Evolutionary conservation across 2,113 vertebrate species (phyloP).

Genomic region (Pelvicachromis taeniatus): DNA sequence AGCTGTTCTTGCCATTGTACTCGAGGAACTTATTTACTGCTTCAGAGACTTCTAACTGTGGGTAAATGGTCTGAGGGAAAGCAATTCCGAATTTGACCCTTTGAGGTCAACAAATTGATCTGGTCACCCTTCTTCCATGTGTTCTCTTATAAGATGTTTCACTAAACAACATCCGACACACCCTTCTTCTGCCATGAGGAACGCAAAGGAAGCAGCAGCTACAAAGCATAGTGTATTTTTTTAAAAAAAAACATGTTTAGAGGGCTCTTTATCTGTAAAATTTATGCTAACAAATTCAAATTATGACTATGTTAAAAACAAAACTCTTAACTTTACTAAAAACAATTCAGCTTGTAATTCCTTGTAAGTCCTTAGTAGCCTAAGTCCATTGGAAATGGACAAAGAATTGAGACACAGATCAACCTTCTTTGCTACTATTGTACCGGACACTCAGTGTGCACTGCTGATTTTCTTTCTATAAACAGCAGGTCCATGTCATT

Average conservation of each 20-base stretch:
- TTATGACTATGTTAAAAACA: neutral
- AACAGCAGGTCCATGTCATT: neutral
- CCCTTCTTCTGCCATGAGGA: neutral
- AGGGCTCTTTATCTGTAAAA: neutral
- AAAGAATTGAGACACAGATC: neutral
- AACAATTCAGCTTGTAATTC: neutral
- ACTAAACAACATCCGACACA: slow-evolving; percentile 7
- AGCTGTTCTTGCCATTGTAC: slow-evolving; percentile 28
- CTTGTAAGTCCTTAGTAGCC: neutral
- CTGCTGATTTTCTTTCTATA: neutral
- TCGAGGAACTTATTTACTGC: slow-evolving; percentile 45
- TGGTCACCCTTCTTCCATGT: neutral
- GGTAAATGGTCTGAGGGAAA: slow-evolving; percentile 45
- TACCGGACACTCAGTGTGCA: neutral
- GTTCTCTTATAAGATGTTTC: neutral
- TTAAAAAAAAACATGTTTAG: neutral
- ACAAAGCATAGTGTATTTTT: neutral
- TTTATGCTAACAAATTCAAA: neutral
- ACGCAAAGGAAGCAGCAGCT: neutral
- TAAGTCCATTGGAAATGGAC: neutral
- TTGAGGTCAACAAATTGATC: slow-evolving; percentile 48
- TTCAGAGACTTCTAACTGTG: slow-evolving; percentile 49
- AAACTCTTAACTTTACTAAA: neutral
- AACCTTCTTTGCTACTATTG: neutral
- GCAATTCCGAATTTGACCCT: slow-evolving; percentile 46